Conservation (phyloP, 2,797 vertebrate species). For the Eulemur rubriventer region DNA sequence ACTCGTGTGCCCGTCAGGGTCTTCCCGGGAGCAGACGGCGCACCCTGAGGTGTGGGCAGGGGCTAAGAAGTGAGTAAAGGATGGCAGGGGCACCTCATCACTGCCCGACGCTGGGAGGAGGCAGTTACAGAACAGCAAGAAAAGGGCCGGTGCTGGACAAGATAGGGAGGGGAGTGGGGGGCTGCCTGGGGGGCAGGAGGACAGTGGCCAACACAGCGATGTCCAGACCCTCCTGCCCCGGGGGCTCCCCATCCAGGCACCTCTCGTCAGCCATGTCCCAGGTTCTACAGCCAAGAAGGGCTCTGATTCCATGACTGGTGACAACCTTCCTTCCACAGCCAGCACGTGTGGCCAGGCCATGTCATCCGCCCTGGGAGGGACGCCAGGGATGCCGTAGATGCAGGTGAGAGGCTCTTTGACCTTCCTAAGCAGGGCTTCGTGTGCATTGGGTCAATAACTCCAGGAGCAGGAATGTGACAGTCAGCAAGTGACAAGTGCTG, state of each 20-base stretch:
- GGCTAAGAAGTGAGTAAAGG: too few relatives aligned
- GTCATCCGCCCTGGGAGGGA: background rate
- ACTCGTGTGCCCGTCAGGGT: accelerated
- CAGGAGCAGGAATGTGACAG: background rate
- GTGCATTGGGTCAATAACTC: background rate
- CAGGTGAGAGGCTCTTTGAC: background rate
- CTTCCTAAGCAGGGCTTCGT: background rate
- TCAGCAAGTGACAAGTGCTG: background rate
- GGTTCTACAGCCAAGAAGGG: background rate
- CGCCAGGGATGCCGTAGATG: background rate
- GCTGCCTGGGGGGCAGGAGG: accelerated
- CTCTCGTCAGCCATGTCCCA: background rate
- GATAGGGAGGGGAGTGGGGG: accelerated
- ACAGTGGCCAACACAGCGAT: accelerated
- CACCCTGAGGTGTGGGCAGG: background rate
- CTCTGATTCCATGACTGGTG: background rate
- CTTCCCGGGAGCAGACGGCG: background rate
- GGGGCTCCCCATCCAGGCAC: background rate
- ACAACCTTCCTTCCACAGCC: background rate
- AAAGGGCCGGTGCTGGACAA: background rate
- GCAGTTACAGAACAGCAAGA: background rate
- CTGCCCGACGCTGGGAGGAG: accelerated
- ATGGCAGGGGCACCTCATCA: too few relatives aligned
- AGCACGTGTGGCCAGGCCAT: accelerated
- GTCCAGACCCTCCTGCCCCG: background rate